Evolutionary conservation across 2,113 vertebrate species (phyloP).

Genomic region (Vidua chalybeata): DNA sequence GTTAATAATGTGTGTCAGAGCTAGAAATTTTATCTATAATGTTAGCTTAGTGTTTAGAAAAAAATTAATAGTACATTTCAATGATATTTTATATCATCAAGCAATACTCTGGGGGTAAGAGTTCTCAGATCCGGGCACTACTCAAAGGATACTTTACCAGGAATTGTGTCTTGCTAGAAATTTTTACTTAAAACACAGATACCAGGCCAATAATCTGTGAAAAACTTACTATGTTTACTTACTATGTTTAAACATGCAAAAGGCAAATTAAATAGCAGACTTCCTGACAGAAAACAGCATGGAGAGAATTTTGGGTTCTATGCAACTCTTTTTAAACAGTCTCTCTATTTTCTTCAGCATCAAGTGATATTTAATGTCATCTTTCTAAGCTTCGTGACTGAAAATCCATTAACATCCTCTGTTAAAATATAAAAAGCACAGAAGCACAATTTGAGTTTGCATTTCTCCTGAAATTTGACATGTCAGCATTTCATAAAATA

Average conservation of each 20-base stretch:
- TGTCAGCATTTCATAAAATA: not conserved
- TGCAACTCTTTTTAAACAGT: not conserved
- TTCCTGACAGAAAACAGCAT: not conserved
- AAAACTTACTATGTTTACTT: not conserved
- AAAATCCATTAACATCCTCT: conserved; percentile 17
- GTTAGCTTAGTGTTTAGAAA: not conserved
- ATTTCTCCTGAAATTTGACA: not conserved
- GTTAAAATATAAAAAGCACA: not conserved
- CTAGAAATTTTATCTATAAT: not conserved
- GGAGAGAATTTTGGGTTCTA: not conserved
- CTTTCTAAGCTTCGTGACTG: not conserved
- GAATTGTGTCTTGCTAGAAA: not conserved
- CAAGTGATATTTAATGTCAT: not conserved
- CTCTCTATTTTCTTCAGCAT: conserved; percentile 9
- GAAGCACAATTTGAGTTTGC: not conserved
- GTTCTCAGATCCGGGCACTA: not conserved
- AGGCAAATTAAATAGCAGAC: not conserved
- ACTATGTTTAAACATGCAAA: not conserved
- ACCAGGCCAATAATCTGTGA: not conserved
- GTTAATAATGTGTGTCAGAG: not conserved
- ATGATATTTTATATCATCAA: not conserved
- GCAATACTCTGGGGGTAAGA: not conserved
- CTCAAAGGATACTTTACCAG: not conserved
- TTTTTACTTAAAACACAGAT: not conserved
- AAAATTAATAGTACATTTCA: not conserved